These are phyloP conservation scores for Alaudala cheleensis DNA, from an alignment of 2,113 vertebrate species.

Conservation along the genomic window DNA sequence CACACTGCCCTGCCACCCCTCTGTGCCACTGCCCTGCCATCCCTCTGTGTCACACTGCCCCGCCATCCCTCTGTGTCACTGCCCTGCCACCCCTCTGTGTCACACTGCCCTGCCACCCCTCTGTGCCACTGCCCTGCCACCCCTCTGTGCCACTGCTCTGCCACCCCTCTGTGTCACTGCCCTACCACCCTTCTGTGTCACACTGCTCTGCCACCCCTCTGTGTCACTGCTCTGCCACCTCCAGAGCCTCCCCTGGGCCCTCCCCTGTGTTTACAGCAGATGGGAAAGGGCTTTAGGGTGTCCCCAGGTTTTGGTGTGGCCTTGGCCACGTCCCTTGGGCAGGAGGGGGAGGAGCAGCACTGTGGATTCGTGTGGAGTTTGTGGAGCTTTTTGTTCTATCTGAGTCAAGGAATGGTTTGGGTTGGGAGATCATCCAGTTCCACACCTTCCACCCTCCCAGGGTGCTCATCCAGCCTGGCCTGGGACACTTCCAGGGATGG, in stretches of 20 bases:
- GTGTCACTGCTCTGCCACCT: neutral
- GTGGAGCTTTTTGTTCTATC: neutral
- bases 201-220: neutral
- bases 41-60: too few relatives aligned
- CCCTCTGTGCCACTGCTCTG: too few relatives aligned
- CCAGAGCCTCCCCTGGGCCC: neutral
- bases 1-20: neutral
- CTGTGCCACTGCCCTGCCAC: neutral
- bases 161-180: neutral
- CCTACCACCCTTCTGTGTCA: neutral
- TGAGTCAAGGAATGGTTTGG: neutral
- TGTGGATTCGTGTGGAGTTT: accelerated
- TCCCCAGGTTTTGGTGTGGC: neutral
- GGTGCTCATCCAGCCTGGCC: accelerated
- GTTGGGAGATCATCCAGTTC: neutral
- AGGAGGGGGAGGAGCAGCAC: neutral
- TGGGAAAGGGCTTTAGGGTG: neutral
- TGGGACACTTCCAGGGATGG: neutral
- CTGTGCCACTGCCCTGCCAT: neutral
- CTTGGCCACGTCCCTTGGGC: neutral
- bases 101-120: neutral
- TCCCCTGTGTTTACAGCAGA: neutral
- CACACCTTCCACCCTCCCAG: neutral
- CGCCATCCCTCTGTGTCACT: neutral
- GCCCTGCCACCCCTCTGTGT: neutral